phyloP scores from a whole-genome alignment of 2,113 vertebrate species.

The Ammospiza nelsoni region DNA sequence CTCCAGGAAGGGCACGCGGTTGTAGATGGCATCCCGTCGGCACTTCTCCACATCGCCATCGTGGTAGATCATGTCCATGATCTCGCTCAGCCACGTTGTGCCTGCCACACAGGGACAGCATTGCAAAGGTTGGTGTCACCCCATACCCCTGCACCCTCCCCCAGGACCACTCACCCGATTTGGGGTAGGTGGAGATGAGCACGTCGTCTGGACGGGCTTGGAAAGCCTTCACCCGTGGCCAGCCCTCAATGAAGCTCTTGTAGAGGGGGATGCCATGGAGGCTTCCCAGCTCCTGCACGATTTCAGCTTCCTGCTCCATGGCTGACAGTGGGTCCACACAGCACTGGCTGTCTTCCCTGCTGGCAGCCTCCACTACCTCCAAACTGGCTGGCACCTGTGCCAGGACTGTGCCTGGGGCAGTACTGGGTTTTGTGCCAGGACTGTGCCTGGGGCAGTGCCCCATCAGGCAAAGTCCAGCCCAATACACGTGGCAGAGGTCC shows the following conservation, averaged over 20 bases:
- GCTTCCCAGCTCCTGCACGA: background rate
- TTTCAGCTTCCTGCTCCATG: rapidly evolving
- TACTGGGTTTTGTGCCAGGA: background rate
- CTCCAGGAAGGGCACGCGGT: slow-evolving; percentile 71
- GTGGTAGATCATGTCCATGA: slow-evolving; percentile 67
- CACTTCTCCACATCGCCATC: slow-evolving; percentile 59
- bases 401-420: background rate
- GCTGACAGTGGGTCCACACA: rapidly evolving
- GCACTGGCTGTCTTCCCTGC: background rate
- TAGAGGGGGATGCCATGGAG: slow-evolving; percentile 53
- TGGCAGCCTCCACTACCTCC: background rate
- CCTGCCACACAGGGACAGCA: slow-evolving; percentile 21
- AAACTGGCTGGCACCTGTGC: background rate
- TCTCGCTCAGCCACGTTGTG: slow-evolving; percentile 71
- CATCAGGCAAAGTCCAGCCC: background rate
- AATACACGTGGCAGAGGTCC: rapidly evolving
- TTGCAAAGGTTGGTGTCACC: background rate
- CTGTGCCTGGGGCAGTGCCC: background rate
- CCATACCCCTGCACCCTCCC: background rate
- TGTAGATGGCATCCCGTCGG: slow-evolving; percentile 63
- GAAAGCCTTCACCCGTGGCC: slow-evolving; percentile 60
- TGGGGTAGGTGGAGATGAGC: slow-evolving; percentile 65
- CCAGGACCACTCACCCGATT: slow-evolving; percentile 49
- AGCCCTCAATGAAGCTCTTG: slow-evolving; percentile 13
- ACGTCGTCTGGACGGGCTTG: slow-evolving; percentile 60